Conservation (phyloP, 2,113 vertebrate genomes). For the Elachura formosa region DNA sequence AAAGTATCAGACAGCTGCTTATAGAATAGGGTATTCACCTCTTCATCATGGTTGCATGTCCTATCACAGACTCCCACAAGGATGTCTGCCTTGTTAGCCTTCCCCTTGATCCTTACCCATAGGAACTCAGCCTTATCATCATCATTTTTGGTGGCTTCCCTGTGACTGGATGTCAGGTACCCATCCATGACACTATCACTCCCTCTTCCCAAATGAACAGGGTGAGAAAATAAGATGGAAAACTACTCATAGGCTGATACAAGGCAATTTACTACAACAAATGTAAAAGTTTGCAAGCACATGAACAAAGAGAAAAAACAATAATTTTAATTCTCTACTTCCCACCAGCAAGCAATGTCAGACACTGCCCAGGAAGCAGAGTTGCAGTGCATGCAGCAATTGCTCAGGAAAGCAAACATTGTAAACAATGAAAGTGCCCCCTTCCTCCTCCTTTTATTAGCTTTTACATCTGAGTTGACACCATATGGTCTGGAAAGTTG, state of each 20-base stretch:
- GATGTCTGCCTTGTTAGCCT: background rate
- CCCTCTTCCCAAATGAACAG: background rate
- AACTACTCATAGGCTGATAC: rapidly evolving
- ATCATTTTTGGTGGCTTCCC: background rate
- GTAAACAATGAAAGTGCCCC: background rate
- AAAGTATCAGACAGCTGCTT: background rate
- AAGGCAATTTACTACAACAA: background rate
- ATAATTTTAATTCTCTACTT: background rate
- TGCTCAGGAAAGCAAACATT: background rate
- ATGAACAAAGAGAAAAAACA: background rate
- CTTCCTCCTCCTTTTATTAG: background rate
- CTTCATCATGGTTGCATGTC: background rate
- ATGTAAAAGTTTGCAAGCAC: background rate
- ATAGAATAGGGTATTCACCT: background rate
- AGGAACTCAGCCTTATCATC: background rate
- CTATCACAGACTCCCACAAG: background rate
- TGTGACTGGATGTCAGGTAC: background rate
- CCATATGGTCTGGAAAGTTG: background rate
- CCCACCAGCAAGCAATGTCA: background rate
- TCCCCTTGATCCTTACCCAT: too few relatives aligned
- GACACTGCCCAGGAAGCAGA: background rate
- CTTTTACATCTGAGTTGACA: background rate
- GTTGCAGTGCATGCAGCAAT: background rate
- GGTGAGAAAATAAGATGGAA: background rate
- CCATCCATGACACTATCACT: background rate